These are phyloP conservation scores for Anagyrus pseudococci DNA, from an alignment of 2,888 invertebrate species.

Conservation along the genomic window DNA sequence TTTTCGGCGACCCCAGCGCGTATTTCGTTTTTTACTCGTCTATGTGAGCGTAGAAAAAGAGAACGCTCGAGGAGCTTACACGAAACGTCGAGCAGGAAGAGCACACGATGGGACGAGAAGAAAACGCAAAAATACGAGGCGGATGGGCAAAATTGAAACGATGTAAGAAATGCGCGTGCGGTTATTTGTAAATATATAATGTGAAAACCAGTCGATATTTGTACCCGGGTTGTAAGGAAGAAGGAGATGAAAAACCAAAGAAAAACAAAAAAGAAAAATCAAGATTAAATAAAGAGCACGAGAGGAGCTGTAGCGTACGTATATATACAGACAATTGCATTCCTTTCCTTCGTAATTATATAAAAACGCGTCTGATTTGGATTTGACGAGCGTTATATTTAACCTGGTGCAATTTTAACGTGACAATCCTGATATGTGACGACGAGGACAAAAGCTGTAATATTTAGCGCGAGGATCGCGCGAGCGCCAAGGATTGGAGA, in stretches of 20 bases:
- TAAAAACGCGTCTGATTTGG: constrained; percentile 19
- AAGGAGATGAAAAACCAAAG: neutral
- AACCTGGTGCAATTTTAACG: constrained; percentile 37
- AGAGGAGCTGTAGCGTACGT: too few relatives aligned
- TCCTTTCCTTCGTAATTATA: constrained; percentile 3
- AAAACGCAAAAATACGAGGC: neutral
- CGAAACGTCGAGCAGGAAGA: too few relatives aligned
- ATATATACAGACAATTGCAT: too few relatives aligned
- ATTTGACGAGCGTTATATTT: neutral
- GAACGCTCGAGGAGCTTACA: too few relatives aligned
- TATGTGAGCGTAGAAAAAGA: too few relatives aligned
- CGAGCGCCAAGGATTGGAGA: neutral
- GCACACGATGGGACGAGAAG: neutral
- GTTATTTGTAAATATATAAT: neutral
- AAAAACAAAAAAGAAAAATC: neutral
- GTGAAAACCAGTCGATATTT: neutral
- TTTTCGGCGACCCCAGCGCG: too few relatives aligned
- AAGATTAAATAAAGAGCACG: too few relatives aligned
- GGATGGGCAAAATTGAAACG: neutral
- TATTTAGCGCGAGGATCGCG: too few relatives aligned
- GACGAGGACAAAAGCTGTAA: constrained; percentile 2
- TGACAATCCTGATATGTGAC: constrained; percentile 36
- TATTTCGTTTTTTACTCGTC: too few relatives aligned
- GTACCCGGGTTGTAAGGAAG: neutral
- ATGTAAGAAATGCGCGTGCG: constrained; percentile 16